Conservation (phyloP, 2,888 invertebrate genomes). For the Neoscelio sp. region DNA sequence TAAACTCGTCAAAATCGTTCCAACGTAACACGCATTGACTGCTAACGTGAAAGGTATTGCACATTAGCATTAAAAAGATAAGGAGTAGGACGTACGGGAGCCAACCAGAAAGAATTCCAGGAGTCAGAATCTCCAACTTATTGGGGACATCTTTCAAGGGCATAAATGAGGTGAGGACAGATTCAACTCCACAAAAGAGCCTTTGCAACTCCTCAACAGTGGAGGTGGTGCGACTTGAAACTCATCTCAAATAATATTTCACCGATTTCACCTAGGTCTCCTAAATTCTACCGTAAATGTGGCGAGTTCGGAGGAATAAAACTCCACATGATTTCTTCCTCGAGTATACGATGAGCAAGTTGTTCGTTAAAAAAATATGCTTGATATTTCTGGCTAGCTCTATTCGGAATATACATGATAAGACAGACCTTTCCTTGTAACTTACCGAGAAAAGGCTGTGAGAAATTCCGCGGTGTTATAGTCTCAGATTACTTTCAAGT, state of each 20-base stretch:
- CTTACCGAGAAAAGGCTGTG: neutral
- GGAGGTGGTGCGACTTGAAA: neutral
- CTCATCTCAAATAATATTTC: neutral
- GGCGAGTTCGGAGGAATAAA: neutral
- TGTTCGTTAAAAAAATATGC: neutral
- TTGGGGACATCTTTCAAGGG: neutral
- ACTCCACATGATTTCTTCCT: neutral
- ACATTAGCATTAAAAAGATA: neutral
- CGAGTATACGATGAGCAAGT: neutral
- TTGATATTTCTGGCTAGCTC: neutral
- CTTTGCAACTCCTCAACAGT: neutral
- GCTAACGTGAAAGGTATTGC: neutral
- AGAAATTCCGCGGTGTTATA: neutral
- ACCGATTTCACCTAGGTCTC: conserved; percentile 4
- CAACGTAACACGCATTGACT: neutral
- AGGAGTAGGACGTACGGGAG: neutral
- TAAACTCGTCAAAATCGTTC: conserved; percentile 1
- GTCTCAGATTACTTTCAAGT: no score
- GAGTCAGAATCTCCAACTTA: no score
- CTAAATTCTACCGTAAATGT: conserved; percentile 1
- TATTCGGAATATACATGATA: neutral
- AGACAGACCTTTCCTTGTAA: neutral
- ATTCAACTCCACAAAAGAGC: neutral
- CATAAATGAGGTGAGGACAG: neutral
- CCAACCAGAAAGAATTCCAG: no score